These are phyloP conservation scores for Mimumesa dahlbomi DNA, from an alignment of 2,888 invertebrate genomes.

Conservation along the genomic window DNA sequence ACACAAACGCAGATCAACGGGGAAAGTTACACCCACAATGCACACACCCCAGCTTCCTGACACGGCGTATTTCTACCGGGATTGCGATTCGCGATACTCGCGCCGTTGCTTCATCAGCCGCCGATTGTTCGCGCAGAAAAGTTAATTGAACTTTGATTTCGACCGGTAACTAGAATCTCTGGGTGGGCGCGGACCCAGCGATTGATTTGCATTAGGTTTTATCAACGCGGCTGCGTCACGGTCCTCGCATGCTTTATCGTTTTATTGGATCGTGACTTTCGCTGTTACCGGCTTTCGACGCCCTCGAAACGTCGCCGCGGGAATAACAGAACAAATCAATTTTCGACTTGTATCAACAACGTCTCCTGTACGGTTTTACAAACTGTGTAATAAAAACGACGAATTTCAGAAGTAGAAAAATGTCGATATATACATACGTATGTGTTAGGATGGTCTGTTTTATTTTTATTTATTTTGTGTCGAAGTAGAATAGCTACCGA, in stretches of 20 bases:
- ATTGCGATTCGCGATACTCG: conserved; percentile 66
- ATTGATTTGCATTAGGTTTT: conserved; percentile 71
- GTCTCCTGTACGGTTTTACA: too few species aligned
- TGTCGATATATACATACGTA: too few species aligned
- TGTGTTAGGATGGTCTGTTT: too few species aligned
- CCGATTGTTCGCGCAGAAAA: conserved; percentile 72
- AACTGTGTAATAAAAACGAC: too few species aligned
- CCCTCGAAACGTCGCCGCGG: background rate
- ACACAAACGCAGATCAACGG: background rate
- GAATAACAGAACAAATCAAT: too few species aligned
- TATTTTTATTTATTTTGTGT: background rate
- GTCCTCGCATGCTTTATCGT: conserved; percentile 21
- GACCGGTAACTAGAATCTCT: conserved; percentile 67
- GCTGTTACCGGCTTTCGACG: conserved; percentile 3
- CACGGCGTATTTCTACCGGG: conserved; percentile 53
- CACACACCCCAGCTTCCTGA: conserved; percentile 28
- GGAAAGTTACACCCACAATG: conserved; percentile 21
- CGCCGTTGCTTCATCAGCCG: conserved; percentile 69
- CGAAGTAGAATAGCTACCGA: background rate
- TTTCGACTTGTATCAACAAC: too few species aligned
- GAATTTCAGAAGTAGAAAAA: too few species aligned
- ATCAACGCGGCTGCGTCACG: conserved; percentile 51
- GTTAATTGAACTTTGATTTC: conserved; percentile 76
- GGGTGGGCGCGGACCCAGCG: conserved; percentile 34
- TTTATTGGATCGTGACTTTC: conserved; percentile 24